Percentiles rank a stretch among this genome's conserved stretches.
phyloP scores from a whole-genome alignment of 2,113 vertebrate species.

The Proterorhinus semilunaris region DNA sequence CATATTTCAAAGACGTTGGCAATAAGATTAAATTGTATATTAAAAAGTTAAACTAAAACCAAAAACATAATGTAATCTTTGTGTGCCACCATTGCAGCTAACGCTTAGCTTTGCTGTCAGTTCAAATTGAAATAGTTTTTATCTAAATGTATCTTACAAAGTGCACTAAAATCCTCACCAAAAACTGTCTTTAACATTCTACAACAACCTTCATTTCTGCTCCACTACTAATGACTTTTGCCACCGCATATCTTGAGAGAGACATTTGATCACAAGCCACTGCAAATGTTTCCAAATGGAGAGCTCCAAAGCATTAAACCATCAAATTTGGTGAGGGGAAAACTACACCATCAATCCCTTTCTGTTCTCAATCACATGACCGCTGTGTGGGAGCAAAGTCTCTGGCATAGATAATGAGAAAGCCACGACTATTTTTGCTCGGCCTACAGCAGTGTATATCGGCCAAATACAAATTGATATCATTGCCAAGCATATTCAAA shows the following conservation, averaged over 20 bases:
- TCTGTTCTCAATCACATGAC: slow-evolving; percentile 57
- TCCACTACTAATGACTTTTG: not conserved
- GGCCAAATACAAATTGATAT: slow-evolving; percentile 17
- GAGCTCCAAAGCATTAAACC: slow-evolving; percentile 54
- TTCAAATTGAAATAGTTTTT: no score
- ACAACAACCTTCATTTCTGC: not conserved
- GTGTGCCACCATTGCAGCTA: no score
- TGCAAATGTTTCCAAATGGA: slow-evolving; percentile 46
- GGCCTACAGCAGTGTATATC: slow-evolving; percentile 50
- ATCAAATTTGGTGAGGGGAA: slow-evolving; percentile 50
- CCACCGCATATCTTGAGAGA: slow-evolving; percentile 2
- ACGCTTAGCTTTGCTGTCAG: no score
- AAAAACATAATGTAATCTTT: no score
- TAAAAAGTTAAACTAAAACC: no score
- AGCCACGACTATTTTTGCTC: slow-evolving; percentile 48
- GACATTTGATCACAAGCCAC: slow-evolving; percentile 48
- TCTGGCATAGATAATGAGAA: slow-evolving; percentile 62
- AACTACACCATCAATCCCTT: slow-evolving; percentile 40
- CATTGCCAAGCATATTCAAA: slow-evolving; percentile 6
- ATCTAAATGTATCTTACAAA: not conserved
- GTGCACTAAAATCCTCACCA: no score
- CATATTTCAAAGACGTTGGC: no score
- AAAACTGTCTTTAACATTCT: not conserved
- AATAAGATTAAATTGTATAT: no score
- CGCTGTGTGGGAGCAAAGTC: slow-evolving; percentile 45